Conservation (phyloP, 2,797 vertebrate species). For the Nannoperca australis region DNA sequence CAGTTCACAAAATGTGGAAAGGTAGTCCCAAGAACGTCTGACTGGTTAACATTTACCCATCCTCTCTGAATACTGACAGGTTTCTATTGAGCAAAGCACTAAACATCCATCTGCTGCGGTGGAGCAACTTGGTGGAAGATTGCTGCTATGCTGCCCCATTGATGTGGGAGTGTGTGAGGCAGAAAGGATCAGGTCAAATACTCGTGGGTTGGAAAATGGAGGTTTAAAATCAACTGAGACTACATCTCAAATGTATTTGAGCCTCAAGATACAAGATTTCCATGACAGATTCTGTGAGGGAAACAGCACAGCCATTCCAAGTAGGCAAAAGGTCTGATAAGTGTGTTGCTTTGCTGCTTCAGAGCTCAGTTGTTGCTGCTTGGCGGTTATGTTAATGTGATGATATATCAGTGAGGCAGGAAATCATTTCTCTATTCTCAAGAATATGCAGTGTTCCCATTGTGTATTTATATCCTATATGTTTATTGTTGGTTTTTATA, state of each 20-base stretch:
- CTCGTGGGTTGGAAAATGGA: background rate
- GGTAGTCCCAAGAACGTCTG: background rate
- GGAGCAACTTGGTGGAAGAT: background rate
- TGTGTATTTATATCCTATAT: conserved; percentile 10
- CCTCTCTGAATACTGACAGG: background rate
- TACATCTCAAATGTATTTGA: background rate
- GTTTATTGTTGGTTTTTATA: background rate
- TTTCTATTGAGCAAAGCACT: conserved; percentile 8
- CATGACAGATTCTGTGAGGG: background rate
- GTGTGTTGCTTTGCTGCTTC: conserved; percentile 11
- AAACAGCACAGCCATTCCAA: conserved; percentile 11
- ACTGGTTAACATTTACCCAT: background rate
- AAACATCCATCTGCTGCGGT: background rate
- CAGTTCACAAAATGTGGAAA: too few species aligned
- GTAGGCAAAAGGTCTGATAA: background rate
- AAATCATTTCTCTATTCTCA: conserved; percentile 23
- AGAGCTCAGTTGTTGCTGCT: background rate
- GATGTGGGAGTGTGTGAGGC: background rate
- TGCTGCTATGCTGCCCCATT: too few species aligned
- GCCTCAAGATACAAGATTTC: background rate
- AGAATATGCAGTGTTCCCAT: background rate
- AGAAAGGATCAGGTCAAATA: background rate
- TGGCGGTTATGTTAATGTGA: conserved; percentile 21
- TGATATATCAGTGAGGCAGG: conserved; percentile 31
- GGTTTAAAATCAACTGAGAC: background rate